Evolutionary conservation across 2,797 vertebrate species (phyloP).

Genomic region (Spinus pinus): DNA sequence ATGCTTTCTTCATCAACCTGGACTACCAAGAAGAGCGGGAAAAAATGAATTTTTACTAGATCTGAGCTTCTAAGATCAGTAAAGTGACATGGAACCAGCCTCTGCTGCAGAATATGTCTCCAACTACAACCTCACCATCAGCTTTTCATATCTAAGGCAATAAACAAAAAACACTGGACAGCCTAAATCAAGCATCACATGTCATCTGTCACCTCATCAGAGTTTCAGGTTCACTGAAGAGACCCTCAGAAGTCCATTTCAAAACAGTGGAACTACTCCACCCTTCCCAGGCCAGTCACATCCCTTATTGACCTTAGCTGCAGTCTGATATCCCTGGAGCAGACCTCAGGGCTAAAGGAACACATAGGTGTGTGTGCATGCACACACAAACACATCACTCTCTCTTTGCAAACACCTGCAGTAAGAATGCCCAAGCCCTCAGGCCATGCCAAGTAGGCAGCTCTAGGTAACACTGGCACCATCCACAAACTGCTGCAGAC

Average conservation of each 20-base stretch:
- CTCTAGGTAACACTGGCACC: not conserved
- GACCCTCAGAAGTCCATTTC: not conserved
- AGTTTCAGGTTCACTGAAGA: not conserved
- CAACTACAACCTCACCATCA: not conserved
- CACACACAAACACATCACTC: fast-evolving
- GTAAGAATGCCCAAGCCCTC: not conserved
- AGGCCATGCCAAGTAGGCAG: not conserved
- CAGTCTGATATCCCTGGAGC: not conserved
- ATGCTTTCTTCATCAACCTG: not conserved
- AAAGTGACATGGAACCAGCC: not conserved
- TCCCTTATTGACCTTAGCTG: not conserved
- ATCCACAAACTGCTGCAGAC: not conserved
- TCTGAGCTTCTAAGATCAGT: not conserved
- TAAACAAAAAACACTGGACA: not conserved
- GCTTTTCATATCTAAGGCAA: not conserved
- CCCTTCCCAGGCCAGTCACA: not conserved
- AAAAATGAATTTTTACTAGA: not conserved
- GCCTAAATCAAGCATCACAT: not conserved
- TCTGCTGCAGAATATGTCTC: not conserved
- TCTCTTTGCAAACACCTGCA: not conserved
- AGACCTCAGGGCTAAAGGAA: not conserved
- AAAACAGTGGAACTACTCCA: not conserved
- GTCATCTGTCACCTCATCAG: not conserved
- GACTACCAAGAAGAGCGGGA: not conserved
- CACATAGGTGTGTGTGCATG: fast-evolving